phyloP scores from a whole-genome alignment of 2,888 invertebrate genomes.

The Chorisops tibialis region DNA sequence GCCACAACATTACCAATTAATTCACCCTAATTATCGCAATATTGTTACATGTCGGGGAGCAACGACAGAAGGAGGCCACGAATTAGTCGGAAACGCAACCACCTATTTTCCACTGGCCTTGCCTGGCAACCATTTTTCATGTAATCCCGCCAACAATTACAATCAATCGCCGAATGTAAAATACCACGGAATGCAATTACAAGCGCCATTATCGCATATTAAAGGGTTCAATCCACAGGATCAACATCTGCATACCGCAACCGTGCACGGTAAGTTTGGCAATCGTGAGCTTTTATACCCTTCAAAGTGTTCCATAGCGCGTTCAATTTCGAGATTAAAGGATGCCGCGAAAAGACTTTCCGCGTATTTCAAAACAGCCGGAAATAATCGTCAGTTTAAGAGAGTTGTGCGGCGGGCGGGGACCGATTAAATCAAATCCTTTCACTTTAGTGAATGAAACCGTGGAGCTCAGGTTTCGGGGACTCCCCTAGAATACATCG shows the following conservation, averaged over 20 bases:
- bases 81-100: constrained; percentile 36
- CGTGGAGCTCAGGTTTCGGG: too few relatives aligned
- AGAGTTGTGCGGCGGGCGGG: too few relatives aligned
- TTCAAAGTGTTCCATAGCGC: too few relatives aligned
- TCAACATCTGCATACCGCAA: constrained; percentile 51
- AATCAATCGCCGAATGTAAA: constrained; percentile 43
- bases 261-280: constrained; percentile 48
- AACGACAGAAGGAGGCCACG: constrained; percentile 17
- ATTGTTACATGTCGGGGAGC: constrained; percentile 28
- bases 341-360: too few relatives aligned
- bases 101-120: constrained; percentile 48
- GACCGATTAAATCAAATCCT: too few relatives aligned
- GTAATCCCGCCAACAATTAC: constrained; percentile 28
- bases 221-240: constrained; percentile 35
- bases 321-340: too few relatives aligned
- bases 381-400: too few relatives aligned
- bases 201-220: constrained; percentile 16
- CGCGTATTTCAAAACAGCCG: too few relatives aligned
- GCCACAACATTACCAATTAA: constrained; percentile 33
- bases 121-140: constrained; percentile 24
- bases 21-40: constrained; percentile 31
- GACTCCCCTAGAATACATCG: too few relatives aligned
- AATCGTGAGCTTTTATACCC: too few relatives aligned
- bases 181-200: constrained; percentile 51
- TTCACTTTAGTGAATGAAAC: too few relatives aligned